Evolutionary conservation across 2,113 vertebrate species (phyloP), one percentile per base, ranked within the genome.

Genomic region (Ageneiosus marmoratus): DNA sequence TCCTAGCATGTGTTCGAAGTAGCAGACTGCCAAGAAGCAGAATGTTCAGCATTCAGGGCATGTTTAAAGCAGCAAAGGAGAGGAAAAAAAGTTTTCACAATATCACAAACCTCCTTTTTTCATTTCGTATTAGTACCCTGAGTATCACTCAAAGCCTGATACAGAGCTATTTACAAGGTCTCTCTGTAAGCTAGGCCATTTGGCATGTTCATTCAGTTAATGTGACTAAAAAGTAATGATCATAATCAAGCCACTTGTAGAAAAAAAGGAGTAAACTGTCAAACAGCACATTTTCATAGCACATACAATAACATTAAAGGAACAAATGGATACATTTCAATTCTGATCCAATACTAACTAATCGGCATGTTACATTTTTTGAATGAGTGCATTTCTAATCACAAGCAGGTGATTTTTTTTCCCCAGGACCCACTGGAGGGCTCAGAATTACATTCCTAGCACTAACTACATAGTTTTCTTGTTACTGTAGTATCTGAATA

Each of bases 21-120:
- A 51, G 37, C 70, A 76, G 58, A 48, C 55, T 80, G 72, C 27
- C 37, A 81, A 2, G 18, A 82, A 87, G 37, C 18, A 79, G 88
- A 70, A 84, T 89, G 84, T 82, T 92, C 90, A 90, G 89, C 89
- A 91, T 92, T 93, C 91, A 84, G 67, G 75, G 89, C 88, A 90
- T 87, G 83, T 90, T 86, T 81, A 86, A 70, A 91, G 80, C 79
- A 86, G 89, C 48, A 80, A 72, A 87, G 85, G 7, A 84, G 73
- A 88, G 12, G 1, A 37, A 53, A 37, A 53, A 29, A 46, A 69
- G n/a, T 29, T 11, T 44, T 79, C 76, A 60, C 65, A 32, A 22
- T 50, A 53, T 20, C 2, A 29, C 29, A 20, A 24, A 29, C n/a
- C 16, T 22, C 7, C 7, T 27, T 13, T 2, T 1, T 15, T 8